Evolutionary conservation across 1,140 invertebrate genomes (phyloP).

Genomic region (Diabrotica undecimpunctata): DNA sequence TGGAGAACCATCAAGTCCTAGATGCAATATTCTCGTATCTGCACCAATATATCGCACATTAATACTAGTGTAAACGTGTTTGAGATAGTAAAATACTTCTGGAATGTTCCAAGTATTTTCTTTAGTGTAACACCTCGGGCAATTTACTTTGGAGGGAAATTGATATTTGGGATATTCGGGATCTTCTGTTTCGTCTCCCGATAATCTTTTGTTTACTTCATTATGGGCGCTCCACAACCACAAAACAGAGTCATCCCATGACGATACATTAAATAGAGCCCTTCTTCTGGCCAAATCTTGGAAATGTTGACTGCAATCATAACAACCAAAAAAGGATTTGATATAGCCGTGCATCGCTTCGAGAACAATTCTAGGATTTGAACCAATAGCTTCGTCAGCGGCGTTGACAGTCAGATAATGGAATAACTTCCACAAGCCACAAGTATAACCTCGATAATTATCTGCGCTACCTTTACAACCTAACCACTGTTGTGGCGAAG

Average conservation of each 20-base stretch:
- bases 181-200: constrained; percentile 86
- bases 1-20: constrained; percentile 21
- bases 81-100: constrained; percentile 72
- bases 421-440: constrained; percentile 94
- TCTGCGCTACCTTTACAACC: constrained; percentile 77
- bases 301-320: constrained; percentile 87
- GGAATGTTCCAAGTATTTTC: constrained; percentile 65
- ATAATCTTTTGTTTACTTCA: constrained; percentile 83
- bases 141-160: constrained; percentile 73
- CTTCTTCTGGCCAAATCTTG: constrained; percentile 68
- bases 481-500: constrained; percentile 65
- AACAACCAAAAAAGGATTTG: constrained; percentile 91
- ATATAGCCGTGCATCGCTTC: constrained; percentile 84
- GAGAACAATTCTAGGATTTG: constrained; percentile 66
- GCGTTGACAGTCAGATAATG: constrained; percentile 88
- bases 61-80: constrained; percentile 63
- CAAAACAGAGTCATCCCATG: constrained; percentile 73
- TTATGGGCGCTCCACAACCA: constrained; percentile 97
- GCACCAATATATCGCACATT: constrained; percentile 44
- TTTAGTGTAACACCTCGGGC: constrained; percentile 63
- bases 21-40: constrained; percentile 40
- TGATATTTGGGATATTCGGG: constrained; percentile 85
- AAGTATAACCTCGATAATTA: constrained; percentile 82
- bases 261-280: constrained; percentile 64
- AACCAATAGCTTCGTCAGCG: constrained; percentile 47